Percentiles rank a stretch among this genome's conserved stretches.
Evolutionary conservation across 2,797 vertebrate genomes (phyloP).

Genomic region (Gymnoscopelus microlampas): DNA sequence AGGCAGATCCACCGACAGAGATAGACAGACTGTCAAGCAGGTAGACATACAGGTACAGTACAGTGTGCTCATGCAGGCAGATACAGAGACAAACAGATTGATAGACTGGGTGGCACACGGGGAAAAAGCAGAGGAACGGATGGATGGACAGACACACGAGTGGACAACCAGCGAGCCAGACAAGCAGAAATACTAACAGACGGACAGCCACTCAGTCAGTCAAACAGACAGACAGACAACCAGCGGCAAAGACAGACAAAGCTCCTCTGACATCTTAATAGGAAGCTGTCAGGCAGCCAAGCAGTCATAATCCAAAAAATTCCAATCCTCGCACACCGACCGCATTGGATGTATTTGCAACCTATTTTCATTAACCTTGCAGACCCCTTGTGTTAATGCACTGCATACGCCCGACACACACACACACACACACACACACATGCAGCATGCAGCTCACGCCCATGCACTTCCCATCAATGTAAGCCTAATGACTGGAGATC

Average conservation of each 20-base stretch:
- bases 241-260: conserved; percentile 6
- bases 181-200: no score
- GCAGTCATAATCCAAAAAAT: conserved; percentile 63
- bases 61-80: no score
- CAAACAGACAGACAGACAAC: background rate
- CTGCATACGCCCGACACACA: conserved; percentile 42
- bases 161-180: no score
- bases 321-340: conserved; percentile 40
- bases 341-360: conserved; percentile 53
- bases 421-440: no score
- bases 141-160: background rate
- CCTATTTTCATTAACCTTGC: conserved; percentile 67
- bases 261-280: conserved; percentile 59
- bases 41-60: no score
- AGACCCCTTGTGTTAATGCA: conserved; percentile 44
- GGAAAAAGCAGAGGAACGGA: background rate
- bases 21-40: background rate
- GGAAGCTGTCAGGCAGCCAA: conserved; percentile 56
- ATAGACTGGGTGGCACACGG: no score
- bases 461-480: conserved; percentile 35
- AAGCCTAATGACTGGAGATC: conserved; percentile 62
- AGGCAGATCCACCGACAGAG: background rate
- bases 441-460: conserved; percentile 11
- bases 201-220: background rate
- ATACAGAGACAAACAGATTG: no score